A percentile compares a stretch with the other conserved stretches of the same genome.
These are phyloP conservation scores for Champsocephalus gunnari DNA, from an alignment of 2,797 vertebrate genomes.

Conservation along the genomic window DNA sequence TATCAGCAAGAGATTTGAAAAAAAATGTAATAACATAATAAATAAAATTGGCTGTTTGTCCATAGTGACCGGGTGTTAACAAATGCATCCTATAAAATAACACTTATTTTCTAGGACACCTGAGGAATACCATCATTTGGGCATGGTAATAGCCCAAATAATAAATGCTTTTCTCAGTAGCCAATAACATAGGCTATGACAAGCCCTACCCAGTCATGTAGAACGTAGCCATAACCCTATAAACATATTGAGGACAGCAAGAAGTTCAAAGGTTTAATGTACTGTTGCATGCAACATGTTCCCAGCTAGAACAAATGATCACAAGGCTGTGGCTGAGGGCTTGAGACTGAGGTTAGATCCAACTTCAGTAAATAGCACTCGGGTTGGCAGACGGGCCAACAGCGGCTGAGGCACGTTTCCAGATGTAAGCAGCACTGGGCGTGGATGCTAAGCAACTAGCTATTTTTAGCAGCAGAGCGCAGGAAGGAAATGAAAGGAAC, in stretches of 20 bases:
- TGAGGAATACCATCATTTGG: neutral
- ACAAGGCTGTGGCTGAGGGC: slow-evolving; percentile 18
- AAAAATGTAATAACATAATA: neutral
- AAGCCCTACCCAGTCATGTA: neutral
- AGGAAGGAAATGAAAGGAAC: slow-evolving; percentile 76
- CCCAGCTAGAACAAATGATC: slow-evolving; percentile 32
- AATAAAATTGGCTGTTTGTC: neutral
- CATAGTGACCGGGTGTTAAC: neutral
- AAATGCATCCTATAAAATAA: neutral
- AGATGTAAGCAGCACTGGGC: slow-evolving; percentile 69
- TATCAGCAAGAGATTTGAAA: neutral
- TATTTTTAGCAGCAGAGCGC: slow-evolving; percentile 71
- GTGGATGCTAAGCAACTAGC: slow-evolving; percentile 71
- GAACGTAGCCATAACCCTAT: neutral
- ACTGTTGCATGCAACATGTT: slow-evolving; percentile 26
- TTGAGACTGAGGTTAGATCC: slow-evolving; percentile 53
- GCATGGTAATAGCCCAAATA: neutral
- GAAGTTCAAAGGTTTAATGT: slow-evolving; percentile 5
- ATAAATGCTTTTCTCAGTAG: neutral
- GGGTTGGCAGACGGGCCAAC: slow-evolving; percentile 33
- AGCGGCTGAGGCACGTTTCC: slow-evolving; percentile 63
- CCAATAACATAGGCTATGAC: neutral
- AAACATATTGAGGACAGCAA: neutral
- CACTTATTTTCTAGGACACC: neutral
- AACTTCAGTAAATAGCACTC: slow-evolving; percentile 59